Percentiles rank a stretch among this genome's conserved stretches.
Evolutionary conservation across 2,113 vertebrate genomes (phyloP).

Genomic region (Sinocyclocheilus grahami): DNA sequence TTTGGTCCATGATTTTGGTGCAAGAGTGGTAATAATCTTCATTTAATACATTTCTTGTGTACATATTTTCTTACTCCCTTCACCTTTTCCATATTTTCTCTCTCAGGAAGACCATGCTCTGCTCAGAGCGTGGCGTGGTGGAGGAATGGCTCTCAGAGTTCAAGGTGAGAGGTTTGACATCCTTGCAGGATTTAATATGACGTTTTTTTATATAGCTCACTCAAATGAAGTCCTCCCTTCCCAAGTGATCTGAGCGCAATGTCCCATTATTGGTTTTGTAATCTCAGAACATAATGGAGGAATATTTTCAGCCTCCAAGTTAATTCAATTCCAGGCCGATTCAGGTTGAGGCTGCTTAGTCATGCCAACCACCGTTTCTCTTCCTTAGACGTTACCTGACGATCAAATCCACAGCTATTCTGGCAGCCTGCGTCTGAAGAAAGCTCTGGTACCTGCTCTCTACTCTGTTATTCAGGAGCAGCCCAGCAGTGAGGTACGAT

Average conservation of each 20-base stretch:
- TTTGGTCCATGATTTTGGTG: background rate
- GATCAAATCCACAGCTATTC: slow-evolving; percentile 90
- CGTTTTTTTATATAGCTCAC: slow-evolving; percentile 20
- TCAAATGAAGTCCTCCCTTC: slow-evolving; percentile 7
- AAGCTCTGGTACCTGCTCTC: slow-evolving; percentile 89
- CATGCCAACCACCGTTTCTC: background rate
- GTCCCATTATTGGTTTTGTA: slow-evolving; percentile 9
- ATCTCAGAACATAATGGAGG: background rate
- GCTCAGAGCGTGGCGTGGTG: slow-evolving; percentile 89
- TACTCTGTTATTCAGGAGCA: slow-evolving; percentile 94
- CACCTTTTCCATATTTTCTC: background rate
- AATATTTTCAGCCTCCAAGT: slow-evolving; percentile 1
- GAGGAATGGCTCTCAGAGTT: slow-evolving; percentile 99
- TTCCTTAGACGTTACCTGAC: slow-evolving; percentile 89
- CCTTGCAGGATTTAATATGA: background rate
- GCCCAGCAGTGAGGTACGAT: slow-evolving; percentile 90
- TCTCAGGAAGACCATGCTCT: slow-evolving; percentile 87
- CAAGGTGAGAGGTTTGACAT: slow-evolving; percentile 83
- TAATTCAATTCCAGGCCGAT: background rate
- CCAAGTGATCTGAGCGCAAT: background rate
- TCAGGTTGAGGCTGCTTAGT: slow-evolving; percentile 11
- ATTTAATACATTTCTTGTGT: background rate
- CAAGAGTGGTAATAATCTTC: background rate
- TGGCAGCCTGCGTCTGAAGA: slow-evolving; percentile 92
- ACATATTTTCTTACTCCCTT: background rate